Base-by-base conservation (phyloP, 2,797 vertebrate genomes). In the Gymnoscopelus microlampas region DNA sequence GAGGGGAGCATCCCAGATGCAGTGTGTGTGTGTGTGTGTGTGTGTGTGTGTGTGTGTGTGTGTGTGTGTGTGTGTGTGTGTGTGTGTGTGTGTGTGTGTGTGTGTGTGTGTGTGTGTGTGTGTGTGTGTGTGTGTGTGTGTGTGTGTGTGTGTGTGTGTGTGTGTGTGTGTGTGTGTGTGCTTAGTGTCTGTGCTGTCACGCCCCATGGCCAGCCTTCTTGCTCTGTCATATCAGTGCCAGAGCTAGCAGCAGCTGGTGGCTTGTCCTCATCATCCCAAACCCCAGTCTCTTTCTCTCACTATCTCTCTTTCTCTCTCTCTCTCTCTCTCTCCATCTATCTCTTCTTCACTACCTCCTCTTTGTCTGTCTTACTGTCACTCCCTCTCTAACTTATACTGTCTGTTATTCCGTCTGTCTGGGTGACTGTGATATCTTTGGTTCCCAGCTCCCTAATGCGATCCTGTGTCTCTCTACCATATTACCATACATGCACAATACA, bases 371-470 rank as follows among this genome's bases (percentile, higher is more conserved):
- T n/a, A 13, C 49, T 51, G 12, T 51, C 49, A 13, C 49, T 4
- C 76, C 68, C 50, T 47, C 61, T 74, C 58, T 66, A 7, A 55
- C 51, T 15, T 5, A n/a, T 50, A 53, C 66, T 23, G 65, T n/a
- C 58, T 48, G 58, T 63, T 26, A 5, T 51, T 76, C 53, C 71
- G 4, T 73, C 69, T 57, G 47, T 62, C 62, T 72, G 19, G 64
- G 57, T 5, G 0, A 15, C n/a, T 65, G 47, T 48, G 65, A 83
- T 79, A 83, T 84, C 61, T 56, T 50, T 63, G 53, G 26, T 60
- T 77, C 73, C 73, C 77, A 76, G 71, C 74, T 64, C 78, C 66
- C 73, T 80, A 63, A 77, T 73, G 79, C 66, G 73, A 57, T 69
- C 74, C 1, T 39, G 39, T 39, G 26, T 29, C 26, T 29, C 26